These are phyloP conservation scores for Drosophila cognata DNA, from an alignment of 2,888 invertebrate species.

Conservation along the genomic window DNA sequence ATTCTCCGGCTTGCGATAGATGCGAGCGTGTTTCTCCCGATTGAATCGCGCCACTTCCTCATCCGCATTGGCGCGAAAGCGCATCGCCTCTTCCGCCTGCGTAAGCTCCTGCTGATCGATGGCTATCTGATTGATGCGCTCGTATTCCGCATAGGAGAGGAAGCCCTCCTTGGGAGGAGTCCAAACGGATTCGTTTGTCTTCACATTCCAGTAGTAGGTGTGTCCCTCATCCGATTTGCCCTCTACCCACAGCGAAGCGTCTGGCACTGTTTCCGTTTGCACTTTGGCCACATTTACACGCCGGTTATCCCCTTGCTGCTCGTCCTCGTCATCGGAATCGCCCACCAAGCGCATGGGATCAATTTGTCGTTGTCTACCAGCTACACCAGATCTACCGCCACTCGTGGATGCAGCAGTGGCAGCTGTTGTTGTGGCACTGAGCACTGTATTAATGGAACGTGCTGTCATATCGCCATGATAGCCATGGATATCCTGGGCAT, in stretches of 20 bases:
- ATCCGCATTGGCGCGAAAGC: constrained; percentile 85
- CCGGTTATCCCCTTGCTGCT: constrained; percentile 77
- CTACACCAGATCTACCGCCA: constrained; percentile 85
- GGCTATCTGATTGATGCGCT: constrained; percentile 86
- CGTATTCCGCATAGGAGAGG: constrained; percentile 89
- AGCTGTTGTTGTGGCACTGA: constrained; percentile 77
- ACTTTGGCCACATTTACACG: constrained; percentile 75
- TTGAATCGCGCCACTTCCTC: constrained; percentile 85
- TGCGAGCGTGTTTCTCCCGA: constrained; percentile 81
- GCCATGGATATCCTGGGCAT: constrained; percentile 91
- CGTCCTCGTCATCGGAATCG: constrained; percentile 79
- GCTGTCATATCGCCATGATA: constrained; percentile 83
- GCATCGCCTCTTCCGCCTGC: constrained; percentile 85
- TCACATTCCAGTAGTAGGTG: constrained; percentile 94
- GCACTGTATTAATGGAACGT: constrained; percentile 77
- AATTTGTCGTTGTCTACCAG: constrained; percentile 68
- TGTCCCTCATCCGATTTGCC: constrained; percentile 90
- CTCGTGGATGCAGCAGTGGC: constrained; percentile 87
- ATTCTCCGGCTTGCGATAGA: constrained; percentile 76
- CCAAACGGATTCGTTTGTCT: constrained; percentile 93
- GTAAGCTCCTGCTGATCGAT: constrained; percentile 86
- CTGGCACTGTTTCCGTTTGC: constrained; percentile 74
- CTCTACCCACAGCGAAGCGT: constrained; percentile 90
- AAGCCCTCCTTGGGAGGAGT: constrained; percentile 90
- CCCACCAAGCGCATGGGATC: constrained; percentile 84